phyloP scores from a whole-genome alignment of 2,888 invertebrate species.

The Cosmopolites sordidus region DNA sequence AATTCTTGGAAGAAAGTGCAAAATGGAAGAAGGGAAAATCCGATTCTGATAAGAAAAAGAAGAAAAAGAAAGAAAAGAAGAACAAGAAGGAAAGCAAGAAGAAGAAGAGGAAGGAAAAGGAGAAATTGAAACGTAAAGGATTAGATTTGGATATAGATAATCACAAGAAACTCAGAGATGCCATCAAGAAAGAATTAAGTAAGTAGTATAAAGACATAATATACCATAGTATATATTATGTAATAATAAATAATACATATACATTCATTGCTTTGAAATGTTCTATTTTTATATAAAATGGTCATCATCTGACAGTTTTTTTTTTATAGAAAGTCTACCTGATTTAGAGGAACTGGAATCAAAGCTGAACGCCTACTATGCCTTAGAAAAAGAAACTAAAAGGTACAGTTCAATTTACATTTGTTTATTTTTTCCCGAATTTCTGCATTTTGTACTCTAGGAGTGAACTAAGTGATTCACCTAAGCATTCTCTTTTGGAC shows the following conservation, averaged over 20 bases:
- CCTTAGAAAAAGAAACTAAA: conserved; percentile 65
- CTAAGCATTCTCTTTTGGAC: conserved; percentile 40
- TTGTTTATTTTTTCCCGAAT: no score
- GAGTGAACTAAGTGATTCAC: conserved; percentile 42
- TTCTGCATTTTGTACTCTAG: conserved; percentile 32
- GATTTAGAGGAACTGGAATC: conserved; percentile 73
- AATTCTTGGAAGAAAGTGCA: conserved; percentile 76
- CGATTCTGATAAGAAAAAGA: conserved; percentile 61
- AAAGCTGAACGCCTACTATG: conserved; percentile 73
- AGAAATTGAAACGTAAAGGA: conserved; percentile 58
- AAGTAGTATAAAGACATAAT: conserved; percentile 45
- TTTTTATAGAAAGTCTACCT: conserved; percentile 64
- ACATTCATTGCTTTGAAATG: no score
- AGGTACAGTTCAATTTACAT: no score
- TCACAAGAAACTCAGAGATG: conserved; percentile 63
- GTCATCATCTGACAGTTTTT: no score
- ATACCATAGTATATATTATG: no score
- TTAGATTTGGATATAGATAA: conserved; percentile 63
- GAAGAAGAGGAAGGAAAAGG: conserved; percentile 69
- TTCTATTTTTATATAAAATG: no score
- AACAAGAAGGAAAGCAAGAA: conserved; percentile 71
- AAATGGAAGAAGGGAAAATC: conserved; percentile 70
- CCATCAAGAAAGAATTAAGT: conserved; percentile 57
- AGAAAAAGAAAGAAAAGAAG: conserved; percentile 53
- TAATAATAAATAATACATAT: no score